Evolutionary conservation across 2,113 vertebrate species (phyloP).

Genomic region (Sinocyclocheilus grahami): DNA sequence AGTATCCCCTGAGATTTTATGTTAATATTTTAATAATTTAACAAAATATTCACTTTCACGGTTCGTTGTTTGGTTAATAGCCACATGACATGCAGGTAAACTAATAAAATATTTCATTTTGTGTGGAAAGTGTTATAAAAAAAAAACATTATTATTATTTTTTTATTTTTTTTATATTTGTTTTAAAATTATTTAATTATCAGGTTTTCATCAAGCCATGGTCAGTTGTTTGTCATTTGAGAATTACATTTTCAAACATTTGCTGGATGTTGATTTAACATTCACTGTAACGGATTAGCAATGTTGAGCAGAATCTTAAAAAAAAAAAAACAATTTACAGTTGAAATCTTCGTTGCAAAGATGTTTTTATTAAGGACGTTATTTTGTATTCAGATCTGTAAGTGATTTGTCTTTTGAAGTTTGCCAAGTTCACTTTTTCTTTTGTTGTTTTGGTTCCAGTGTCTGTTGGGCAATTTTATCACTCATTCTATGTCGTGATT

Average conservation of each 20-base stretch:
- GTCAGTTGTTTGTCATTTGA: neutral
- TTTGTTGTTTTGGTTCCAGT: neutral
- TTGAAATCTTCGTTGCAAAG: neutral
- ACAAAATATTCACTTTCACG: neutral
- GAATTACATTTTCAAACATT: neutral
- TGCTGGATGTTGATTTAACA: neutral
- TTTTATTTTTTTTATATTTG: neutral
- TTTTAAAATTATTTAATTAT: neutral
- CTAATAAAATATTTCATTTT: neutral
- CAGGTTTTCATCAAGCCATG: neutral
- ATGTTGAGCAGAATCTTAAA: neutral
- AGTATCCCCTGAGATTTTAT: neutral
- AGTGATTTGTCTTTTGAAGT: no score
- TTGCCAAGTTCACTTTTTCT: neutral
- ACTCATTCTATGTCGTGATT: constrained; percentile 34
- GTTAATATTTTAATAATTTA: neutral
- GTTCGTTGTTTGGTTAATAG: neutral
- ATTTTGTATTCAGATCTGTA: no score
- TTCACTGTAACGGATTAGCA: neutral
- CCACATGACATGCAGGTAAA: neutral
- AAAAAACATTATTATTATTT: neutral
- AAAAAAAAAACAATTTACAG: neutral
- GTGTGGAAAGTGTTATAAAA: no score
- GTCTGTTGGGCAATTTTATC: constrained; percentile 15
- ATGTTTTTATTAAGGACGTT: neutral